A percentile compares a stretch with the other conserved stretches of the same genome.
These are phyloP conservation scores for Neogale vison DNA, from an alignment of 2,113 vertebrate genomes.

Conservation along the genomic window DNA sequence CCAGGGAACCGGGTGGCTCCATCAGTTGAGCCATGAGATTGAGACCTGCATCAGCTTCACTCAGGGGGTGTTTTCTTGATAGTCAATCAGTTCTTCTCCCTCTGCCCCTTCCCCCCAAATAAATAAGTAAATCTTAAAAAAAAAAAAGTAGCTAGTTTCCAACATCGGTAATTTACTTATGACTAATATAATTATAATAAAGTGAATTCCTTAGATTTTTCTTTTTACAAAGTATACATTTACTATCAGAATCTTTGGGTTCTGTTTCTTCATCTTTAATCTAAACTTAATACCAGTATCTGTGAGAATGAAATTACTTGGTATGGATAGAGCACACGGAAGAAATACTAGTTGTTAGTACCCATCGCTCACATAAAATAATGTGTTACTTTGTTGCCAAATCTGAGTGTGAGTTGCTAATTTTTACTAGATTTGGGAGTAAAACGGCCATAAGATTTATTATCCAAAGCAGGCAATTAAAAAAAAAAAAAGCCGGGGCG, in stretches of 20 bases:
- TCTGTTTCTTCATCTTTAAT: neutral
- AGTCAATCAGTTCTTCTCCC: neutral
- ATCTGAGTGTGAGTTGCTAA: neutral
- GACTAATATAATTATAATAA: neutral
- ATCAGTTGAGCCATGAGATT: neutral
- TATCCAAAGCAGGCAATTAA: neutral
- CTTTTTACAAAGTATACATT: neutral
- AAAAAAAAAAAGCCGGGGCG: neutral
- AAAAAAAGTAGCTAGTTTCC: neutral
- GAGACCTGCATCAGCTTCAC: neutral
- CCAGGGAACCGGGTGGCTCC: neutral
- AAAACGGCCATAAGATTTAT: neutral
- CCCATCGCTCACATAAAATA: neutral
- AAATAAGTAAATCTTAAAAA: neutral
- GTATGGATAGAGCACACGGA: neutral
- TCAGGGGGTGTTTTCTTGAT: neutral
- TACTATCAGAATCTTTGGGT: neutral
- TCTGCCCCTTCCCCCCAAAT: neutral
- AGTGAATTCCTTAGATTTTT: neutral
- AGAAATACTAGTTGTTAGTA: neutral
- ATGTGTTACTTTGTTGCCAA: accelerated
- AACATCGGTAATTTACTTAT: neutral
- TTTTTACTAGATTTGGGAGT: neutral
- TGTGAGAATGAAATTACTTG: neutral
- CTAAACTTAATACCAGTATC: neutral